Conservation (phyloP, 2,113 vertebrate genomes). For the Campylomormyrus numenius region DNA sequence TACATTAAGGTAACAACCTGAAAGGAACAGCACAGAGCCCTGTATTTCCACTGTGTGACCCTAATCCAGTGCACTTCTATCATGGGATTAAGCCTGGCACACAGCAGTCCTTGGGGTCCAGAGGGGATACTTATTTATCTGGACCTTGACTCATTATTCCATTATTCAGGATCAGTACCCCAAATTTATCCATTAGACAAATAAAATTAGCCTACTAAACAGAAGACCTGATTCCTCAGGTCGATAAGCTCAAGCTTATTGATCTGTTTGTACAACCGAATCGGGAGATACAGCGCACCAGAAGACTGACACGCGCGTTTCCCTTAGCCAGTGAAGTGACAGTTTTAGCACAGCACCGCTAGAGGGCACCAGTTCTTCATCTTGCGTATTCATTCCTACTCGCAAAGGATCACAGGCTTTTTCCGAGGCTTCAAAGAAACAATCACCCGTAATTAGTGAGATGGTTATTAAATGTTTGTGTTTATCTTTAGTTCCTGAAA, state of each 20-base stretch:
- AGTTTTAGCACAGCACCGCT: background rate
- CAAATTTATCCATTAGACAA: background rate
- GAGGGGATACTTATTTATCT: background rate
- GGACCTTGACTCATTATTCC: background rate
- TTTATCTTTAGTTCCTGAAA: background rate
- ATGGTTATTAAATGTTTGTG: background rate
- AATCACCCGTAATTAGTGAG: background rate
- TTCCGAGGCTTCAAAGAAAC: background rate
- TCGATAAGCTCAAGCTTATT: background rate
- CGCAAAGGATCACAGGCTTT: background rate
- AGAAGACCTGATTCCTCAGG: background rate
- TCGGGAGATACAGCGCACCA: background rate
- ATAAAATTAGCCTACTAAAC: background rate
- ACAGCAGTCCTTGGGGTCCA: background rate
- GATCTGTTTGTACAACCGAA: background rate
- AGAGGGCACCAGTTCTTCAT: background rate
- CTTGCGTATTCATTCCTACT: background rate
- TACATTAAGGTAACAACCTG: background rate
- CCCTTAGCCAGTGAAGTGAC: background rate
- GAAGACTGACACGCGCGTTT: background rate
- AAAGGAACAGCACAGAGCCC: background rate
- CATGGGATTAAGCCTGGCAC: background rate
- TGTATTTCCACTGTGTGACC: background rate
- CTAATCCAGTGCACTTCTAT: background rate
- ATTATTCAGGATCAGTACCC: background rate